Evolutionary conservation across 2,797 vertebrate genomes (phyloP).

Genomic region (Falco berigora): DNA sequence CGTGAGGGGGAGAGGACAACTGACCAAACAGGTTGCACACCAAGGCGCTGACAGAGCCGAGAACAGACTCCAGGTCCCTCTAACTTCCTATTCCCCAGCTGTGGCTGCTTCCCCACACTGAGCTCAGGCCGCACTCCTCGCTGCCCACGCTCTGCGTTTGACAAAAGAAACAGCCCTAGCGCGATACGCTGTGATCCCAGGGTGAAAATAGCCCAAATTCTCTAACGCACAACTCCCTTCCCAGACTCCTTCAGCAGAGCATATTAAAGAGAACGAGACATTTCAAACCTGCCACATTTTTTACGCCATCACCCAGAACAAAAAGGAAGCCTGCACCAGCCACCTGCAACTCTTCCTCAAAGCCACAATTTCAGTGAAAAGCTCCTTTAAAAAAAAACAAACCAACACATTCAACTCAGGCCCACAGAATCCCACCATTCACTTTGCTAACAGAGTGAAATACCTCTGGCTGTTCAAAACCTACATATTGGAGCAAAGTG

Average conservation of each 20-base stretch:
- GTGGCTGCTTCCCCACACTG: fast-evolving
- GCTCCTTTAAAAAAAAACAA: background rate
- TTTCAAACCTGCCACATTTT: background rate
- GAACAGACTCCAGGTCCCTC: background rate
- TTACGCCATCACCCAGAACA: background rate
- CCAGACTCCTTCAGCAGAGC: background rate
- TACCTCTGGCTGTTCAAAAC: background rate
- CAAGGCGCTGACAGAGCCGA: fast-evolving
- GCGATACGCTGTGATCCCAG: fast-evolving
- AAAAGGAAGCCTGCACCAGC: background rate
- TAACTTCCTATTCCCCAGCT: background rate
- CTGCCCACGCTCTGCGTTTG: background rate
- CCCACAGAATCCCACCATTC: background rate
- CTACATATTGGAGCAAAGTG: fast-evolving
- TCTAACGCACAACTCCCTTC: background rate
- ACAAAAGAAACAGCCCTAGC: background rate
- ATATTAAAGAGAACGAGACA: fast-evolving
- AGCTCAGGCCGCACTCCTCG: background rate
- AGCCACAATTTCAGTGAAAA: background rate
- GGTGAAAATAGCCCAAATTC: background rate
- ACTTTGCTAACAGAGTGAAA: background rate
- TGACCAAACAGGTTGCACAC: background rate
- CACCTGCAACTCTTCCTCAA: background rate
- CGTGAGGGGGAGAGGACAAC: background rate
- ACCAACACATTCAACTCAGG: background rate